Evolutionary conservation across 2,113 vertebrate genomes (phyloP).

Genomic region (Macheiramphus alcinus): DNA sequence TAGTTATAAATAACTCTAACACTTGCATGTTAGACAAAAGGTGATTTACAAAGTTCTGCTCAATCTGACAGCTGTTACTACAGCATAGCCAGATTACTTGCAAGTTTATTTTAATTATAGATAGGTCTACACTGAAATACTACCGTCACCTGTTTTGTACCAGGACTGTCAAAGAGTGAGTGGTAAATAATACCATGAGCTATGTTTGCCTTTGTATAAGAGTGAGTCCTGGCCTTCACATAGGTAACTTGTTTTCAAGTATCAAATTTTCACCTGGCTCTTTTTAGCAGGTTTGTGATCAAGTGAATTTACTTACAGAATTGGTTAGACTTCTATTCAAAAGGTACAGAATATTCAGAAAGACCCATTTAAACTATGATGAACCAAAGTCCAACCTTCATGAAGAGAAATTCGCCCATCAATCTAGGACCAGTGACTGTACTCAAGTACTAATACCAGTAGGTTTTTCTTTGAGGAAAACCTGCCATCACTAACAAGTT

Average conservation of each 20-base stretch:
- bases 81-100: conserved; percentile 9
- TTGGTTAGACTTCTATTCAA: not conserved
- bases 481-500: not conserved
- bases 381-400: not conserved
- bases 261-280: not conserved
- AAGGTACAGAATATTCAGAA: not conserved
- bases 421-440: not conserved
- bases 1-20: conserved; percentile 13
- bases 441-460: not conserved
- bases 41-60: conserved; percentile 51
- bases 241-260: not conserved
- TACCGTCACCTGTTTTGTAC: not conserved
- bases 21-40: conserved; percentile 36
- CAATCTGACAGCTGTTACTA: conserved; percentile 57
- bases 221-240: not conserved
- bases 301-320: not conserved
- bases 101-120: conserved; percentile 37
- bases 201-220: not conserved
- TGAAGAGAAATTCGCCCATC: not conserved
- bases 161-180: not conserved
- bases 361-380: not conserved
- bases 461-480: not conserved
- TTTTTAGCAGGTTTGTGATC: not conserved
- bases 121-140: not conserved
- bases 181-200: not conserved